A percentile compares a stretch with the other conserved stretches of the same genome.
Evolutionary conservation across 2,797 vertebrate genomes (phyloP).

Genomic region (Protosalanx chinensis): DNA sequence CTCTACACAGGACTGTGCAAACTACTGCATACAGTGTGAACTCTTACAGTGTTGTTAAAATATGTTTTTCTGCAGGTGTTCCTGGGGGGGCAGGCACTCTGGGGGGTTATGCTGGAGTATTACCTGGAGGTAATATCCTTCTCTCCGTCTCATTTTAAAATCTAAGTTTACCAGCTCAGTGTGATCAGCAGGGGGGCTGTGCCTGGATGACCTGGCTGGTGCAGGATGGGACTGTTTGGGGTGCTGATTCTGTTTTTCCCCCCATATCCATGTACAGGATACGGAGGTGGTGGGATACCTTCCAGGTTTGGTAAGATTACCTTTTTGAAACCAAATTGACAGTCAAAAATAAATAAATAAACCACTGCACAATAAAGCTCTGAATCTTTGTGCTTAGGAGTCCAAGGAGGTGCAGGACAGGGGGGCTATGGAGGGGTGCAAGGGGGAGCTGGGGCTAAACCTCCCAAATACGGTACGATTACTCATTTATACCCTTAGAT

Average conservation of each 20-base stretch:
- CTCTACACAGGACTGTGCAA: no score
- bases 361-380: neutral
- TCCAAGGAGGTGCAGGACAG: neutral
- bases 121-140: neutral
- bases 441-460: constrained; percentile 3
- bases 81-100: neutral
- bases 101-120: constrained; percentile 14
- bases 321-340: neutral
- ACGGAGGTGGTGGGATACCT: constrained; percentile 19
- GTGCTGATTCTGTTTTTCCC: no score
- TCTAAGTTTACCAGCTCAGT: neutral
- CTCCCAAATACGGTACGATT: constrained; percentile 13
- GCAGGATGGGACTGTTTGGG: neutral
- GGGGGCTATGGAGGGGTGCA: constrained; percentile 14
- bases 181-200: neutral
- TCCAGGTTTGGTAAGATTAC: constrained; percentile 27
- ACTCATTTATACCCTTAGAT: neutral
- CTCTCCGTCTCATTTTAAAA: no score
- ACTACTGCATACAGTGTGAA: neutral
- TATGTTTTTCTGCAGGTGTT: constrained; percentile 1
- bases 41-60: neutral
- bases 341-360: neutral
- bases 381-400: neutral
- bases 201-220: neutral
- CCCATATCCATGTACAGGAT: constrained; percentile 10